A percentile compares a stretch with the other conserved stretches of the same genome.
Evolutionary conservation across 2,797 vertebrate species (phyloP).

Genomic region (Uromys caudimaculatus): DNA sequence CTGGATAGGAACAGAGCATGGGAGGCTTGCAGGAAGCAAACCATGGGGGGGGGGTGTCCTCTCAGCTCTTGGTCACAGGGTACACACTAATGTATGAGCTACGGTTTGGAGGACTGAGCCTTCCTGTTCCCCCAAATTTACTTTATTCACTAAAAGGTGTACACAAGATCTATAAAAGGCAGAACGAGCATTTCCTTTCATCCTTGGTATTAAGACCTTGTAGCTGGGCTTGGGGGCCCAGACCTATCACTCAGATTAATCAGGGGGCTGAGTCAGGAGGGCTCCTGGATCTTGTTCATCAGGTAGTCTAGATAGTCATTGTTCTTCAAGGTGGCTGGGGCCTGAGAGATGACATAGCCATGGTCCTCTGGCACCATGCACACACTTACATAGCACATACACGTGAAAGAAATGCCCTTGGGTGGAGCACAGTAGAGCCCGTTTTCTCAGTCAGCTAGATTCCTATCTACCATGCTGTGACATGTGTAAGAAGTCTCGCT

Average conservation of each 20-base stretch:
- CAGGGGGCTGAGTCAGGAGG: neutral
- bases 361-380: neutral
- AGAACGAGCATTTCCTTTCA: neutral
- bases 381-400: neutral
- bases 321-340: neutral
- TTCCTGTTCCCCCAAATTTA: too few species aligned
- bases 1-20: neutral
- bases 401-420: neutral
- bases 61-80: fast-evolving
- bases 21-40: neutral
- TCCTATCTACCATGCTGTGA: neutral
- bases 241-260: neutral
- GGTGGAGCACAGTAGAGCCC: neutral
- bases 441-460: neutral
- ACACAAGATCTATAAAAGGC: neutral
- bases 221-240: neutral
- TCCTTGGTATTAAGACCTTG: neutral
- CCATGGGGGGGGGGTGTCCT: neutral
- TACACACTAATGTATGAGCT: neutral
- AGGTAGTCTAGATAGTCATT: neutral
- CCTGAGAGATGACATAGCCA: neutral
- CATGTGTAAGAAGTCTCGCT: neutral
- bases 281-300: neutral
- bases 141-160: neutral
- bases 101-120: neutral